Percentiles rank a stretch among this genome's conserved stretches.
These are phyloP conservation scores for Orius laevigatus DNA, from an alignment of 1,140 invertebrate species.

Conservation along the genomic window DNA sequence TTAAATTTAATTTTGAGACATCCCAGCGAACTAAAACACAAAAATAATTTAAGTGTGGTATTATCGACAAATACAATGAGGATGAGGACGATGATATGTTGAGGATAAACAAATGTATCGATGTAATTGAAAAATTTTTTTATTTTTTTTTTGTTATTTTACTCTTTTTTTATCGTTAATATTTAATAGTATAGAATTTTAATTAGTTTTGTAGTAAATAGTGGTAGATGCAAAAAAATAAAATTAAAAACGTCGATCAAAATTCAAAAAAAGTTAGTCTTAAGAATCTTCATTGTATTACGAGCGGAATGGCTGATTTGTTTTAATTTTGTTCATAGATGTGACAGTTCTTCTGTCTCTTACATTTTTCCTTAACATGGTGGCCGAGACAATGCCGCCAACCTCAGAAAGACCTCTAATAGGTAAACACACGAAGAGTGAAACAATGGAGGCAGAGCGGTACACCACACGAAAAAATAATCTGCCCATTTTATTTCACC, in stretches of 20 bases:
- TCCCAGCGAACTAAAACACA: slow-evolving; percentile 1
- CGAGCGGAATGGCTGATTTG: slow-evolving; percentile 8
- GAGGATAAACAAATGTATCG: too few relatives aligned
- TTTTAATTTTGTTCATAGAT: slow-evolving; percentile 30
- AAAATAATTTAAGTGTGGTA: background rate
- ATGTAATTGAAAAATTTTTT: too few relatives aligned
- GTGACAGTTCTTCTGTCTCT: slow-evolving; percentile 55
- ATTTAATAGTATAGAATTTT: slow-evolving; percentile 1
- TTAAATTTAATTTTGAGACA: slow-evolving; percentile 17
- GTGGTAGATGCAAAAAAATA: background rate
- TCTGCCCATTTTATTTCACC: background rate
- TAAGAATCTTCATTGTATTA: background rate
- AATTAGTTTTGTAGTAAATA: background rate
- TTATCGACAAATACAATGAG: slow-evolving; percentile 4
- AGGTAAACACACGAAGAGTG: slow-evolving; percentile 29
- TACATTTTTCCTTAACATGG: slow-evolving; percentile 55
- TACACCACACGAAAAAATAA: background rate
- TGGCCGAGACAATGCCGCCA: slow-evolving; percentile 44
- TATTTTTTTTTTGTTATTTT: background rate
- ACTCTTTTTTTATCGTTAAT: background rate
- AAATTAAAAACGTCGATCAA: background rate
- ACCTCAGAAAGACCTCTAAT: slow-evolving; percentile 50
- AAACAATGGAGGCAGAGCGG: slow-evolving; percentile 17
- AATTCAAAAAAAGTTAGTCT: background rate
- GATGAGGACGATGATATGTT: background rate